Conservation (phyloP, 2,113 vertebrate species). For the Nothobranchius kuhntae region DNA sequence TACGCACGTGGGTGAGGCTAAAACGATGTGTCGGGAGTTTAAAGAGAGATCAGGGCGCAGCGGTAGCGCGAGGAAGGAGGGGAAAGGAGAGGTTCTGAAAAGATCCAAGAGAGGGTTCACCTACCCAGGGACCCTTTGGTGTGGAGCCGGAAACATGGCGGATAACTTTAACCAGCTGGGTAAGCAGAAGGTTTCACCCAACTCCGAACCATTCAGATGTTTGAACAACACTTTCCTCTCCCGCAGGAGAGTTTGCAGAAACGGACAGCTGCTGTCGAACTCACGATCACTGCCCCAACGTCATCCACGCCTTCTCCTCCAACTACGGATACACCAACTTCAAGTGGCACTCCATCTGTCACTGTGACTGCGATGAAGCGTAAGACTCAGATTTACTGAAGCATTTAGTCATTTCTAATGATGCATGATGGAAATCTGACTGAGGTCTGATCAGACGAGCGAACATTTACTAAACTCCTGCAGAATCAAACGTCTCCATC, state of each 20-base stretch:
- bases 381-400: constrained; percentile 40
- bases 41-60: constrained; percentile 25
- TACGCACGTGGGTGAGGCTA: constrained; percentile 61
- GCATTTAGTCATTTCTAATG: not conserved
- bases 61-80: not conserved
- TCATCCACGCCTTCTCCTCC: constrained; percentile 87
- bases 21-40: constrained; percentile 62
- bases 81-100: constrained; percentile 17
- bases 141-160: constrained; percentile 85
- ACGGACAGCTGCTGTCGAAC: constrained; percentile 88
- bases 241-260: constrained; percentile 84
- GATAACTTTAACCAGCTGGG: constrained; percentile 81
- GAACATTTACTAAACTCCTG: too few relatives aligned
- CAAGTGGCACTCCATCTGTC: constrained; percentile 88
- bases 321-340: constrained; percentile 87
- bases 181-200: constrained; percentile 46
- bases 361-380: constrained; percentile 90
- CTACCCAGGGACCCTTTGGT: constrained; percentile 86
- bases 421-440: too few relatives aligned
- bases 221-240: not conserved
- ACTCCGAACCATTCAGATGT: not conserved
- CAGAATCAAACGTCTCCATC: too few relatives aligned
- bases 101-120: constrained; percentile 83
- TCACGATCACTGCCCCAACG: constrained; percentile 88
- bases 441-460: too few relatives aligned